Base-by-base conservation (phyloP, 2,888 invertebrate species). In the Clanis bilineata region DNA sequence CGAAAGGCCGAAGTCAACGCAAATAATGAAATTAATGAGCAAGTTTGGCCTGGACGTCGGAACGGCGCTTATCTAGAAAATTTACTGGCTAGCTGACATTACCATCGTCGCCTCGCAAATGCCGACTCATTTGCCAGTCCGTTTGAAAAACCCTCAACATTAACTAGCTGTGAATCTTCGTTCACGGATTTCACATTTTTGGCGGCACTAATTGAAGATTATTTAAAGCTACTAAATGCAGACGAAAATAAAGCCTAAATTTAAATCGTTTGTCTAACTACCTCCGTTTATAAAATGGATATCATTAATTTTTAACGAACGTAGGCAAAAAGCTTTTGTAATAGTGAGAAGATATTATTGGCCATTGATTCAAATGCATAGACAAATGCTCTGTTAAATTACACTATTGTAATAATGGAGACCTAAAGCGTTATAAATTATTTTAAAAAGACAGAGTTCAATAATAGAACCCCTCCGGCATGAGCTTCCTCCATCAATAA, bases 61-160 rank as follows among this genome's bases (percentile, higher is more conserved):
- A 77, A 82, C 76, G 73, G 76, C 72, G 87, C 86, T 90, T 90
- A 90, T 90, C 90, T 85, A 79, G 76, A 79, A 85, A 89, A 90
- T 90, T 88, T 89, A 90, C 85, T 88, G 85, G 83, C 84, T 86
- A 76, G 80, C 83, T 88, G 90, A 90, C 90, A 86, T 88, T 85
- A 82, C 82, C 83, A 77, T 88, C 85, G 83, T 79, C 87, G 85
- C 85, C 82, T 85, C 78, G 79, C 76, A 83, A 88, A 86, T 80
- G 82, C 77, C 80, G 75, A 76, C 86, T 87, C 87, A 89, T 89
- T 88, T 86, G 84, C 84, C 84, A 86, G 82, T 81, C 83, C 76
- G 77, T 85, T 84, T 85, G 80, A 83, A 87, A 86, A 88, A 83
- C 80, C 79, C 74, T 77, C 75, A 74, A 67, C 72, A 73, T 79